Evolutionary conservation across 1,140 invertebrate species (phyloP).

Genomic region (Caenorhabditis tropicalis): DNA sequence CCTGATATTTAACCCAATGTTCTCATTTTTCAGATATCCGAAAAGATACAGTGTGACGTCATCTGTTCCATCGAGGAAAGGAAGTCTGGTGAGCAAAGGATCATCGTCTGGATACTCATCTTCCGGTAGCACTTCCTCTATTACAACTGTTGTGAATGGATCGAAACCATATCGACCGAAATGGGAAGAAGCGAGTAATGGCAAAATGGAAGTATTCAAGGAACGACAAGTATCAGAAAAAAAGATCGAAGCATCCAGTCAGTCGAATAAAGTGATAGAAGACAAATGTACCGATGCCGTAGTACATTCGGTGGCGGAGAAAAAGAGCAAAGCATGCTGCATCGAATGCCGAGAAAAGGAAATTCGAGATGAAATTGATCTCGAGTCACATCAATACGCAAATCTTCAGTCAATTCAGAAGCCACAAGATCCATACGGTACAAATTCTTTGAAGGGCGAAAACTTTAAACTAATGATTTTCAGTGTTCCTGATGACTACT

Average conservation of each 20-base stretch:
- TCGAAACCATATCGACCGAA: not conserved
- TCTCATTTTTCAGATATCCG: slow-evolving; percentile 16
- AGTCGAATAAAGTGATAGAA: not conserved
- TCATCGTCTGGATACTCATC: slow-evolving; percentile 31
- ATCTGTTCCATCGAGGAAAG: not conserved
- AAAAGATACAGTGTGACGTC: slow-evolving; percentile 19
- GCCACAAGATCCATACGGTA: slow-evolving; percentile 28
- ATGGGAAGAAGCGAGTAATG: not conserved
- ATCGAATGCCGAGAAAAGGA: slow-evolving; percentile 22
- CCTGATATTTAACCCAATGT: not conserved
- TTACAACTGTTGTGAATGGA: slow-evolving; percentile 19
- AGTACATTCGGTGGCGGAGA: no score
- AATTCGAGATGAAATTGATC: slow-evolving; percentile 12
- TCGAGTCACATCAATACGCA: slow-evolving; percentile 26
- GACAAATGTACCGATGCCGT: not conserved
- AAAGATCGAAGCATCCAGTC: not conserved
- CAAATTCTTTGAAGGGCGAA: no score
- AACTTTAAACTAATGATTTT: not conserved
- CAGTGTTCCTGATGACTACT: slow-evolving; percentile 9
- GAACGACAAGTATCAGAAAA: not conserved
- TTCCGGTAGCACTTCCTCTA: not conserved
- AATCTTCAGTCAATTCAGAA: slow-evolving; percentile 6
- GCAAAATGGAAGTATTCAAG: not conserved
- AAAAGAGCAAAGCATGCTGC: not conserved
- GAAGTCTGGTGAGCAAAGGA: slow-evolving; percentile 20